Conservation (phyloP, 2,113 vertebrate genomes). For the Phasianus colchicus region DNA sequence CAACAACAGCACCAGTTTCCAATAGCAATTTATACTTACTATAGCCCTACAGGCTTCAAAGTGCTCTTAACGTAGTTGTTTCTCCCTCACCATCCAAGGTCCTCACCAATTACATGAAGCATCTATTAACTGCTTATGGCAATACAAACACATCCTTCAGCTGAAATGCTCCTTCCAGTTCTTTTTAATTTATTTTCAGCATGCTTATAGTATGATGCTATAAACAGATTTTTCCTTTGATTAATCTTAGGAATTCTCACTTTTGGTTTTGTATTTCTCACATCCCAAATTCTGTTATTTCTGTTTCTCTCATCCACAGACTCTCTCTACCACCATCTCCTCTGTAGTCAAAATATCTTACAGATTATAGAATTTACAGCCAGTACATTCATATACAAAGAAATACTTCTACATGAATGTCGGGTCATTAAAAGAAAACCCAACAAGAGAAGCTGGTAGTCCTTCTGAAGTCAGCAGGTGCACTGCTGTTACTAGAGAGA, state of each 20-base stretch:
- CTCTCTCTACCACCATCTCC: not conserved
- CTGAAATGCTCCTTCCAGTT: not conserved
- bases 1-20: not conserved
- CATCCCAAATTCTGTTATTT: not conserved
- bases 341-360: not conserved
- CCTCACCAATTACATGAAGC: not conserved
- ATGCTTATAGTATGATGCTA: not conserved
- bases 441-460: not conserved
- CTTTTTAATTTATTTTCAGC: not conserved
- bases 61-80: not conserved
- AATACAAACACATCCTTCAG: not conserved
- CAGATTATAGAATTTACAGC: not conserved
- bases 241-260: not conserved
- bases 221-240: not conserved
- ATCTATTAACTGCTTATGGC: not conserved
- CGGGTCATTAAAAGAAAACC: not conserved
- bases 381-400: not conserved
- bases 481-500: not conserved
- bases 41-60: not conserved
- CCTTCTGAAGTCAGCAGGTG: not conserved
- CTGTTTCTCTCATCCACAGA: not conserved
- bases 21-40: not conserved
- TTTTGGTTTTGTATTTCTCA: not conserved
- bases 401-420: not conserved
- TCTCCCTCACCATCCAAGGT: not conserved